Base-by-base conservation (phyloP, 2,113 vertebrate genomes). In the Synchiropus splendidus region DNA sequence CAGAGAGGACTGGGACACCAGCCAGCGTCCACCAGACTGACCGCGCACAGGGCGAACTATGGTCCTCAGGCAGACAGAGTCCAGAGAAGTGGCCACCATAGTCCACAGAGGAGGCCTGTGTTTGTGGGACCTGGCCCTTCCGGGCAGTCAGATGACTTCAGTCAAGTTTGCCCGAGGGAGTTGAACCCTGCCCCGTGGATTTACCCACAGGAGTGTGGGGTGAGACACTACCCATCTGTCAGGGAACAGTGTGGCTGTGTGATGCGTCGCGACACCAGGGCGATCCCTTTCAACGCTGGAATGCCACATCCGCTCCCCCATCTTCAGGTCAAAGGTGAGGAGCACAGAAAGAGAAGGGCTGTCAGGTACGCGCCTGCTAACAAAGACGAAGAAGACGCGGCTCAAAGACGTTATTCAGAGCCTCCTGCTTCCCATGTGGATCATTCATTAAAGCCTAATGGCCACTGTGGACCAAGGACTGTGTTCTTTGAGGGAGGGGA, bases 71-170 rank as follows among this genome's bases (percentile, higher is more conserved):
- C 21, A 4, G 40, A 64, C 67, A 48, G 53, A 34, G 13, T 51
- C 55, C 40, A 8, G 12, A 13, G 67, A 42, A 54, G 56, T 9
- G 55, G 59, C 59, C 69, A 58, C 42, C 66, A 48, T 36, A 77
- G 67, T 60, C 72, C 78, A 74, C 80, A 80, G 66, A 82, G 70
- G 64, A 77, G 58, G 72, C 74, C 80, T 61, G 72, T 75, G 68
- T 80, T 78, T 8, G 35, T 39, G 18, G 71, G 51, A 70, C 51
- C 41, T 4, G 57, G 67, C 55, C 66, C 58, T 16, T 41, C 38
- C 52, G 40, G 50, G 51, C 77, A 58, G 31, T 53, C 65, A n/a
- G 55, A 64, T 16, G 52, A 63, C 48, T 48, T 56, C 36, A 58
- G 53, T 51, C 81, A 50, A 42, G 39, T 48, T 17, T 56, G 48